Base-by-base conservation (phyloP, 2,888 invertebrate species). In the Tineola bisselliella region DNA sequence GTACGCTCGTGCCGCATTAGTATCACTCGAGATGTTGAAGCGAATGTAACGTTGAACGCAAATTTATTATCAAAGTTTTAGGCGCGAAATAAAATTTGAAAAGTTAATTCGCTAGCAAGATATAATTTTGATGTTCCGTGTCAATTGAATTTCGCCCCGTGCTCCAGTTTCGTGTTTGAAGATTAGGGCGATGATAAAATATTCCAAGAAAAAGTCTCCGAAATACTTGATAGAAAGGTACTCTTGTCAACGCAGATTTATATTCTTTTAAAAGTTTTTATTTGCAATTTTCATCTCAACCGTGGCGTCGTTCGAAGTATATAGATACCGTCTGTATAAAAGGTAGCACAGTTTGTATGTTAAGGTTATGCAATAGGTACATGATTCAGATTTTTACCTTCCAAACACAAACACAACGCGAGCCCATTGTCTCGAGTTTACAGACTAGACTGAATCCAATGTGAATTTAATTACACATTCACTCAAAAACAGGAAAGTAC, bases 101-200 rank as follows among this genome's bases (percentile, higher is more conserved):
- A 48, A 48, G 15, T 18, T 18, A 56, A 19, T 56, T 30, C 66
- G 69, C 72, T 71, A 66, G 66, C 70, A 69, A 64, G 64, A 71
- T 72, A 69, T 70, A 72, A 72, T 74, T 75, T 71, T 70, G 66
- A 73, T 75, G 72, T 72, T 65, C 73, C 72, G 72, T 68, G 74
- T 70, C 72, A 73, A 75, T 75, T 73, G 71, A 56, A 56, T 56
- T 56, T 56, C 19, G 56, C 66, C 66, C 67, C 66, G 70, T 68
- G 68, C 66, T 67, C 65, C 68, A 68, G 71, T 73, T 70, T 67
- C 70, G 68, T 69, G 68, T 66, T 68, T 66, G n/a, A 68, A 72
- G 72, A 73, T 76, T 74, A 76, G 67, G 75, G 77, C 75, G 71
- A 83, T 82, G 81, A 79, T 73, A 79, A 80, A 74, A 74, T 73